Evolutionary conservation across 2,888 invertebrate species (phyloP).

Genomic region (Malachius bipustulatus): DNA sequence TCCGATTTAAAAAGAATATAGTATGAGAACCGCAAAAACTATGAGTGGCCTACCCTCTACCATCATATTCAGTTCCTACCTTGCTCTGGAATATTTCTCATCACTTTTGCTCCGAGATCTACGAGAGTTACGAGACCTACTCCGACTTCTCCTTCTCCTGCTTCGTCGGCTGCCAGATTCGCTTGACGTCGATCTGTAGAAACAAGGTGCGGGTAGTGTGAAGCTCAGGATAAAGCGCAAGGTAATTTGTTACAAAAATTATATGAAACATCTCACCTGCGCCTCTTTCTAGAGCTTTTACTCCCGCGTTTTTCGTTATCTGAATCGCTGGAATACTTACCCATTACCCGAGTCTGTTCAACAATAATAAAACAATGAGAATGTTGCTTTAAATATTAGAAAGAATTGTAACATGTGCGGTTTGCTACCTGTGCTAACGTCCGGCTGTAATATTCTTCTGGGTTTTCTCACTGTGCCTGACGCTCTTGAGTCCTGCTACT

Average conservation of each 20-base stretch:
- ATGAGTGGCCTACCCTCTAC: conserved; percentile 4
- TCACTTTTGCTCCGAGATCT: conserved; percentile 2
- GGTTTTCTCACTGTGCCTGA: no score
- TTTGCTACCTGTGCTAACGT: no score
- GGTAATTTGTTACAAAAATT: conserved; percentile 14
- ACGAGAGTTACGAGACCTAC: conserved; percentile 12
- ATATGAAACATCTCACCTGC: conserved; percentile 30
- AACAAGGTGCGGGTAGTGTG: conserved; percentile 4
- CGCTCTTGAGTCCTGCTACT: no score
- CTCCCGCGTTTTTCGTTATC: conserved; percentile 32
- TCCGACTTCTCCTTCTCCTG: conserved; percentile 15
- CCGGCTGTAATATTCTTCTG: no score
- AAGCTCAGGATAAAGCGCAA: background rate
- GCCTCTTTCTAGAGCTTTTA: conserved; percentile 31
- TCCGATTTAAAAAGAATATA: no score
- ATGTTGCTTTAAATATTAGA: background rate
- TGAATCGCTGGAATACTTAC: conserved; percentile 38
- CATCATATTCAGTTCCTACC: background rate
- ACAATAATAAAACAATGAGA: conserved; percentile 4
- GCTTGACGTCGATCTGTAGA: conserved; percentile 31
- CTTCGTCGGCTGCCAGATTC: conserved; percentile 28
- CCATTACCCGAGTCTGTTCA: conserved; percentile 26
- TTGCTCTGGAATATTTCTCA: background rate
- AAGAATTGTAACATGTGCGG: no score
- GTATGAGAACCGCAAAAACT: no score